Evolutionary conservation across 2,888 invertebrate genomes (phyloP), one percentile per base, ranked within the genome.

Genomic region (Eupithecia pulchellata): DNA sequence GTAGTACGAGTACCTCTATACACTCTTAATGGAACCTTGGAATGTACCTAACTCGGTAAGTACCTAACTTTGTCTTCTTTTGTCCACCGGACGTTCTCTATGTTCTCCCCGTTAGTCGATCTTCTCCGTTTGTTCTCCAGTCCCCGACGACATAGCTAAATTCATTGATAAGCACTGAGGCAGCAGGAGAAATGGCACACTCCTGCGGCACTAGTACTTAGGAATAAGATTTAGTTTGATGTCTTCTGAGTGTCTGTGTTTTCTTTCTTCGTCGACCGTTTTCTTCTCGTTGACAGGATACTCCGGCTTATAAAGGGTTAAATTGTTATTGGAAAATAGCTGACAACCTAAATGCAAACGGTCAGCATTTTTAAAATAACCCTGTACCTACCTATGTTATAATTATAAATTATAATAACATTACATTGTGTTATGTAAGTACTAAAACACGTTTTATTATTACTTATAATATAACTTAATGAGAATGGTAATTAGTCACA

Each of bases 131-230:
- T 11, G 27, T 71, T 55, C 1, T 36, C 29, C 39, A 17, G 13
- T 36, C n/a, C 20, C 20, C 27, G 67, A 17, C 27, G 76, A 89
- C 66, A 94, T 95, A 72, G 86, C 93, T 92, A 92, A 93, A 92
- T 84, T 91, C 90, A 93, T 97, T 97, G 97, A 97, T 97, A 97
- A 97, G 97, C 97, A 97, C 97, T 97, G 96, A 97, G 96, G 97
- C 97, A 97, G 97, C 97, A 97, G 97, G 97, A 97, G 97, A 96
- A 91, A 86, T 86, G 93, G 95, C 95, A 95, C 95, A 96, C 97
- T 97, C 97, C 97, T 97, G 97, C 97, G 97, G 97, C 97, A 97
- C 97, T 97, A 97, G 97, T 97, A 97, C 97, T 97, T 97, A 97
- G 97, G 95, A 97, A 97, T 97, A 97, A 96, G 96, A 95, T 95